Evolutionary conservation across 2,797 vertebrate genomes (phyloP).

Genomic region (Heliangelus exortis): DNA sequence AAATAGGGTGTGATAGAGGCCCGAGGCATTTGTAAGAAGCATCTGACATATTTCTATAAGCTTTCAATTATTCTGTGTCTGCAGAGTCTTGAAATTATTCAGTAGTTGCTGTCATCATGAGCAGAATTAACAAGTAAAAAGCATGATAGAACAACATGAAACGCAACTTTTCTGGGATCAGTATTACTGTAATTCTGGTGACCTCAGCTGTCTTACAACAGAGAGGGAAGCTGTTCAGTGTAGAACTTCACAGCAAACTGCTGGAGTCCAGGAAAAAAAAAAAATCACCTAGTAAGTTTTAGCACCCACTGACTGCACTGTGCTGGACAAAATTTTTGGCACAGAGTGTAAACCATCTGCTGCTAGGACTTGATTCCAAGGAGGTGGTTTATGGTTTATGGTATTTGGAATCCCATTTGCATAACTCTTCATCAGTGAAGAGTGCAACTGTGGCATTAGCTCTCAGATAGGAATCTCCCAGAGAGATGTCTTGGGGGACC

Average conservation of each 20-base stretch:
- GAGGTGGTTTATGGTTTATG: background rate
- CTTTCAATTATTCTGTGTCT: background rate
- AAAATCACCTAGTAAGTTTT: background rate
- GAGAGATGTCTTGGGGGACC: background rate
- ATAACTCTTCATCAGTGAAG: background rate
- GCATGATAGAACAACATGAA: background rate
- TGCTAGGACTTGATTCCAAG: background rate
- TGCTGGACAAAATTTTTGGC: slow-evolving; percentile 4
- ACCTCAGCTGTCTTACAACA: background rate
- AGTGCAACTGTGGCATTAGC: background rate
- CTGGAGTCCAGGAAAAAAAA: background rate
- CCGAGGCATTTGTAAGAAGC: background rate
- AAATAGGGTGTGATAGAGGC: background rate
- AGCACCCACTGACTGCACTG: background rate
- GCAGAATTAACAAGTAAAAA: background rate
- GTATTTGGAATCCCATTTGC: background rate
- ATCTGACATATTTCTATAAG: slow-evolving; percentile 9
- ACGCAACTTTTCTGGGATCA: background rate
- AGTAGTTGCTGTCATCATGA: background rate
- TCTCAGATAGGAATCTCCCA: background rate
- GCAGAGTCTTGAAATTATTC: background rate
- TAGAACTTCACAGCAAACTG: background rate
- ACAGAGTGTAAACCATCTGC: background rate
- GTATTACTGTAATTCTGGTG: background rate
- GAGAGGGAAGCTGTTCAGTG: background rate